Base-by-base conservation (phyloP, 2,113 vertebrate genomes). In the Takifugu flavidus region DNA sequence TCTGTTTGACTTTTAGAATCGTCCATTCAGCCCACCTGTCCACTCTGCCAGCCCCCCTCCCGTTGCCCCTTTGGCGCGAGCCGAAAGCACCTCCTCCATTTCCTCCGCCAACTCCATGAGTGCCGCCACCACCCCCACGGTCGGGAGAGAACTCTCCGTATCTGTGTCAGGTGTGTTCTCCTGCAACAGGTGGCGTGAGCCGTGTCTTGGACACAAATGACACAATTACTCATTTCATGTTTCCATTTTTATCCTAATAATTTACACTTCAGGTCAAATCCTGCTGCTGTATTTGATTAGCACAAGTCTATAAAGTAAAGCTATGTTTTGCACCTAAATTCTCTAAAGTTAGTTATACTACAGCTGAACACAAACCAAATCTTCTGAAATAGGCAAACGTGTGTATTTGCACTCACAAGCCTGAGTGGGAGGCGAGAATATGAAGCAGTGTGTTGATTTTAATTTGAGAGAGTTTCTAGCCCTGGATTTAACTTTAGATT, bases 61-160 rank as follows among this genome's bases (percentile, higher is more conserved):
- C n/a, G 82, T 94, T 59, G 97, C 96, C 51, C 96, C 97, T 3
- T 74, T 99, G 87, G 97, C 96, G 7, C 93, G 96, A 44, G 96
- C 97, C 14, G 97, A 99, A 82, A 99, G 97, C 87, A 98, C 95
- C 29, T 98, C 97, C 72, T 99, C 97, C 75, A 97, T 99, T 51
- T 98, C 96, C 27, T 98, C 97, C 56, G 96, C 95, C 86, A 99
- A 98, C 66, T 99, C 97, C 67, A 70, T 98, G 92, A 99, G 96
- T 0, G 95, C 97, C 20, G 95, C 97, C 84, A 98, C 95, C 72
- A 99, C 96, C 52, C 97, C 97, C 61, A 99, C 95, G 13, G 93
- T 98, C 45, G 92, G 93, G 93, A 98, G 97, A 93, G 89, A 91
- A 75, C 88, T 92, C 62, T 87, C 84, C 58, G 79, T 90, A 63